Evolutionary conservation across 2,113 vertebrate species (phyloP), one percentile per base, ranked within the genome.

Genomic region (Gadus chalcogrammus): DNA sequence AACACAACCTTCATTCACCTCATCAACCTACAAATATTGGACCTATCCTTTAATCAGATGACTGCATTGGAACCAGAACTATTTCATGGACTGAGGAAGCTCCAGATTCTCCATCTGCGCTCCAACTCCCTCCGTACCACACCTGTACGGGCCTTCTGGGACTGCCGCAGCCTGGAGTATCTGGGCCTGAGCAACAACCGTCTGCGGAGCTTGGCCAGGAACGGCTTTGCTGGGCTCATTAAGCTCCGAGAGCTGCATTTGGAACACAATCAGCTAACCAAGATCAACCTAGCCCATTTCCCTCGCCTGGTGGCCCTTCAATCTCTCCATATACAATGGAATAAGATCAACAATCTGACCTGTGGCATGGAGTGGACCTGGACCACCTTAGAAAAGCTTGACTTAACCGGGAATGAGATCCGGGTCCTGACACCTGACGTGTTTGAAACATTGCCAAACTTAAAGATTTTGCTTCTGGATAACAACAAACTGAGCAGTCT

Each of bases 1-100:
- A 98, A 98, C 93, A 98, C 95, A 92, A 98, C 96, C 94, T 99
- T 99, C 95, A 97, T 95, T 87, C 96, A 97, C 93, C 95, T 99
- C 93, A 96, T 98, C 91, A 98, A 99, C 85, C 94, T 99, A 79
- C 97, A 98, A 91, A 98, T 98, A 91, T 91, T 99, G 93, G 97
- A 99, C 91, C 93, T 99, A 85, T 99, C 97, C 88, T 99, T 97
- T 91, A 99, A 99, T 93, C 96, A 96, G 91, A 95, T 99, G 90
- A 96, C 95, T 52, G 94, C 94, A 81, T 91, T 99, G 91, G 95
- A 98, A 86, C 97, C 96, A 68, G 96, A 98, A 91, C 91, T 98
- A 73, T 98, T 98, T 91, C 96, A 97, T 53, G 97, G 96, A 87
- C 94, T 99, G 79, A 94, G 97, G 82, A 99, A 98, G 87, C 94